phyloP scores from a whole-genome alignment of 1,140 invertebrate species.

The Saccostrea cuccullata region DNA sequence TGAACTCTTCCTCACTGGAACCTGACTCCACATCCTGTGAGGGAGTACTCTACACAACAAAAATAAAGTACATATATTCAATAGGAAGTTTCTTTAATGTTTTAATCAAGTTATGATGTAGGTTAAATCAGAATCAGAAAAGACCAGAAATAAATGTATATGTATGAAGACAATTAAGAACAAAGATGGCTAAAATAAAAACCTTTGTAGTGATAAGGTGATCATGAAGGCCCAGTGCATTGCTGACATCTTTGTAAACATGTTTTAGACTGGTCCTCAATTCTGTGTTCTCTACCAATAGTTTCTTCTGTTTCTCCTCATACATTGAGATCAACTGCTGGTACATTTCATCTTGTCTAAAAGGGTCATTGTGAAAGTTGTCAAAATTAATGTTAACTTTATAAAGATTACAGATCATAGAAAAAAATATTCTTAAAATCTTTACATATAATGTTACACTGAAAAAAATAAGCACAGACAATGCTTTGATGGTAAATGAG shows the following conservation, averaged over 20 bases:
- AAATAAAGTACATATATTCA: not conserved
- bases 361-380: conserved; percentile 24
- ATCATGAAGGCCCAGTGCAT: conserved; percentile 53
- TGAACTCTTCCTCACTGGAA: conserved; percentile 11
- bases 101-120: not conserved
- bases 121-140: not conserved
- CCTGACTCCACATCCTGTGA: not conserved
- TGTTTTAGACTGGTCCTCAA: conserved; percentile 69
- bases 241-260: conserved; percentile 69
- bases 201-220: conserved; percentile 39
- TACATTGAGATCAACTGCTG: conserved; percentile 69
- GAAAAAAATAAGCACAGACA: too few species aligned
- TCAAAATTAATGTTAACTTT: too few species aligned
- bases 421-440: too few species aligned
- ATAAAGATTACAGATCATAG: too few species aligned
- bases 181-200: not conserved
- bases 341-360: conserved; percentile 75
- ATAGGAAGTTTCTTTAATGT: not conserved
- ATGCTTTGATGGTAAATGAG: too few species aligned
- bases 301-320: conserved; percentile 72
- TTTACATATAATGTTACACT: too few species aligned
- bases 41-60: not conserved
- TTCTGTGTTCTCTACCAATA: conserved; percentile 72
- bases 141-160: too few species aligned
- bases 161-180: not conserved